Percentiles rank a stretch among this genome's conserved stretches.
These are phyloP conservation scores for Menidia beryllina DNA, from an alignment of 2,113 vertebrate species.

Conservation along the genomic window DNA sequence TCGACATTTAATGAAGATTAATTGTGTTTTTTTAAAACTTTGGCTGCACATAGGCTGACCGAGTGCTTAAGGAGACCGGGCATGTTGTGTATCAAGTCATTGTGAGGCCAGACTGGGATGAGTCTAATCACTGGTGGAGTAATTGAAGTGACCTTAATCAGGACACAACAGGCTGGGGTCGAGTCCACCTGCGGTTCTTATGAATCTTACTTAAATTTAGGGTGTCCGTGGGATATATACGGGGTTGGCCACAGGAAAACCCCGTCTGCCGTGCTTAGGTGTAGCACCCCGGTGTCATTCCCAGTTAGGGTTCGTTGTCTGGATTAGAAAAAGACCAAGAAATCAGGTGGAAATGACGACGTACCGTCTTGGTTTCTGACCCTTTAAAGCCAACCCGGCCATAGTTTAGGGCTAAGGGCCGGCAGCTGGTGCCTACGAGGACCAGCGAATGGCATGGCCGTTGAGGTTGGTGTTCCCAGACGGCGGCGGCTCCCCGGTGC, in stretches of 20 bases:
- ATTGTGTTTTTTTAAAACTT: conserved; percentile 21
- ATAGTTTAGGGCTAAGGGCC: conserved; percentile 2
- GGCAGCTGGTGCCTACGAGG: too few species aligned
- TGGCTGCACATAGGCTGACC: conserved; percentile 29
- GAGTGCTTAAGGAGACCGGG: conserved; percentile 28
- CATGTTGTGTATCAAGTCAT: conserved; percentile 9
- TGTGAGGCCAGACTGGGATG: conserved; percentile 50
- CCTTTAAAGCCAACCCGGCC: too few species aligned
- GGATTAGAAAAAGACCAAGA: conserved; percentile 33
- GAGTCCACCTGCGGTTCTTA: background rate
- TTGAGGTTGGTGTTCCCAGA: conserved; percentile 24
- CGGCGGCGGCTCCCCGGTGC: conserved; percentile 5
- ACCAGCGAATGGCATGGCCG: too few species aligned
- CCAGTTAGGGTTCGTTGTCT: conserved; percentile 48
- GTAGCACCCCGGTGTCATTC: conserved; percentile 44
- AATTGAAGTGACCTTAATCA: conserved; percentile 69
- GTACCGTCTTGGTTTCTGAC: conserved; percentile 1
- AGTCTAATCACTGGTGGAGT: conserved; percentile 58
- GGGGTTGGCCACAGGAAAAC: conserved; percentile 36
- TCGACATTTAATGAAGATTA: conserved; percentile 2
- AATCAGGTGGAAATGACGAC: conserved; percentile 25
- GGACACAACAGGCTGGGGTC: conserved; percentile 27
- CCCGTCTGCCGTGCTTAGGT: conserved; percentile 38
- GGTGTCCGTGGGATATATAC: background rate
- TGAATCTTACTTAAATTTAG: background rate